Evolutionary conservation across 2,888 invertebrate genomes (phyloP), one percentile per base, ranked within the genome.

Genomic region (Tethea ocularis): DNA sequence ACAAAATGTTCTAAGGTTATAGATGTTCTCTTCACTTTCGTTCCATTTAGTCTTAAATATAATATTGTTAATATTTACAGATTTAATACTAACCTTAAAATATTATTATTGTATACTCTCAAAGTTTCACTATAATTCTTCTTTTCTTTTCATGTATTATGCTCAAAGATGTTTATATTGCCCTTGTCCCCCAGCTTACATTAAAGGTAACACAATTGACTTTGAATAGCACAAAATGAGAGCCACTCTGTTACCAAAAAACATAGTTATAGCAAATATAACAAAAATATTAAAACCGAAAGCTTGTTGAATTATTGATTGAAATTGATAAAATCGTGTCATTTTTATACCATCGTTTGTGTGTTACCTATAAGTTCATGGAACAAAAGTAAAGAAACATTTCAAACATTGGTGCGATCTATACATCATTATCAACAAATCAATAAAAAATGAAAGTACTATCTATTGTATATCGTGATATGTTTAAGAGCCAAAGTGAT

Each of bases 351-450:
- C 20, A 46, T 20, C 17, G 17, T 46, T 20, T 46, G 0, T 46
- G n/a, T n/a, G 46, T 46, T 3, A 17, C 70, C 66, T 74, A 71
- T 69, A 72, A 70, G 63, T 64, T 56, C 68, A 82, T 88, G 91
- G 91, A 91, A 89, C 91, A 86, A 90, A 91, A 90, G 89, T 84
- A 80, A 89, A 88, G 84, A 68, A 82, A 87, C 83, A 84, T 75
- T 62, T 56, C 36, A 61, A 58, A 68, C 59, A 64, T 61, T 59
- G 64, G 71, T 76, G 79, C 82, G 80, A 83, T 72, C 78, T 72
- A 72, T 61, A 66, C 65, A 71, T 69, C 69, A 52, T 17, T 24
- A 15, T 58, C 61, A 62, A 61, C 61, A 64, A 67, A 62, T 57
- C 66, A 67, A 68, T 67, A 60, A 61, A 69, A 71, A 6, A 10